Evolutionary conservation across 1,140 invertebrate genomes (phyloP).

Genomic region (Phthorimaea operculella): DNA sequence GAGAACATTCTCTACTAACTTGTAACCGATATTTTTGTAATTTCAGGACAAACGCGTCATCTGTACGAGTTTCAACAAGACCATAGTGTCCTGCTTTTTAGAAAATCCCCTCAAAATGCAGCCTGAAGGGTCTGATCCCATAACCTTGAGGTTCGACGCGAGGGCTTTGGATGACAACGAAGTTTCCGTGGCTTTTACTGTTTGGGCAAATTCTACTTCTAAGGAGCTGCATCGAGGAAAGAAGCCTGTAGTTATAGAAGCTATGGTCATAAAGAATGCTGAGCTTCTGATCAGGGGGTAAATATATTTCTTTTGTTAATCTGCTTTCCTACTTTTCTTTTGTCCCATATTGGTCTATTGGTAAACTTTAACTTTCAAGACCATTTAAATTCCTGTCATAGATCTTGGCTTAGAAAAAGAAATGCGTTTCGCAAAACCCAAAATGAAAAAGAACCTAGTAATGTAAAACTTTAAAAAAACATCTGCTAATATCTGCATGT

Average conservation of each 20-base stretch:
- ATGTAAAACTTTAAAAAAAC: too few relatives aligned
- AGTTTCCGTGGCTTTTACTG: constrained; percentile 74
- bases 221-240: constrained; percentile 71
- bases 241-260: constrained; percentile 67
- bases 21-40: not conserved
- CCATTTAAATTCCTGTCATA: too few relatives aligned
- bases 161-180: constrained; percentile 77
- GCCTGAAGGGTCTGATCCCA: constrained; percentile 61
- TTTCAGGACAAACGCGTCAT: constrained; percentile 69
- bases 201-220: constrained; percentile 91
- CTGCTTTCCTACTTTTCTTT: too few relatives aligned
- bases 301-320: constrained; percentile 30
- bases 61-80: constrained; percentile 79
- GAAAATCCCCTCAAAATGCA: constrained; percentile 89
- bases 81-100: constrained; percentile 81
- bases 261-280: constrained; percentile 82
- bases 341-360: too few relatives aligned
- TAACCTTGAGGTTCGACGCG: constrained; percentile 84
- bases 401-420: too few relatives aligned
- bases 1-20: too few relatives aligned
- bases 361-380: too few relatives aligned
- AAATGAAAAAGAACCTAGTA: too few relatives aligned
- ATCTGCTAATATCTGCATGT: too few relatives aligned
- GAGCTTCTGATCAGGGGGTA: constrained; percentile 86
- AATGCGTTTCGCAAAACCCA: too few relatives aligned